Evolutionary conservation across 1,140 invertebrate genomes (phyloP).

Genomic region (Eulimnadia texana): DNA sequence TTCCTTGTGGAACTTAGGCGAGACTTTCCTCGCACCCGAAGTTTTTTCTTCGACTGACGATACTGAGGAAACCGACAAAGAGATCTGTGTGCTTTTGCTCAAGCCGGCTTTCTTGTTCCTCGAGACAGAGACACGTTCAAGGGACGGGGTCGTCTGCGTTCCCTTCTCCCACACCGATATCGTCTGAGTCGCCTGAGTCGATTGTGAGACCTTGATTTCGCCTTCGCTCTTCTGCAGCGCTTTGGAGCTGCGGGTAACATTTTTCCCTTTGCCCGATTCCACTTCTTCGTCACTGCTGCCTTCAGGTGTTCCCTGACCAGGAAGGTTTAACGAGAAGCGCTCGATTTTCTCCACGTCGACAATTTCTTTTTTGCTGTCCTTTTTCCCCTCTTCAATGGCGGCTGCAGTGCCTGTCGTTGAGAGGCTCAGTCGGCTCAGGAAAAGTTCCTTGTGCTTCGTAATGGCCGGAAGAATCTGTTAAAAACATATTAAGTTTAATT

Average conservation of each 20-base stretch:
- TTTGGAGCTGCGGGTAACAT: neutral
- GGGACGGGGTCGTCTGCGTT: conserved; percentile 11
- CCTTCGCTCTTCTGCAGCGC: neutral
- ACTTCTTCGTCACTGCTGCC: conserved; percentile 16
- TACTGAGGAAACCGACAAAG: conserved; percentile 7
- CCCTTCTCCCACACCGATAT: conserved; percentile 4
- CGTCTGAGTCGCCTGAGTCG: conserved; percentile 10
- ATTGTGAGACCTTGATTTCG: neutral
- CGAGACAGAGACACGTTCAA: neutral
- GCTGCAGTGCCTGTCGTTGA: neutral
- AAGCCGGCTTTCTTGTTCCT: neutral
- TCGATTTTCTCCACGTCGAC: conserved; percentile 10
- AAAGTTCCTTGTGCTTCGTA: conserved; percentile 10
- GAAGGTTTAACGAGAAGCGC: conserved; percentile 14
- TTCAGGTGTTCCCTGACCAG: conserved; percentile 1
- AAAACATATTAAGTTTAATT: conserved; percentile 28
- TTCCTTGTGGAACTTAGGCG: conserved; percentile 5
- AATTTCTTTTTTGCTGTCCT: neutral
- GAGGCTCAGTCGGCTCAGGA: neutral
- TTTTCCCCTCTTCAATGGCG: neutral
- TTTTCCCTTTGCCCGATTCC: conserved; percentile 11
- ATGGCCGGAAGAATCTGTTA: conserved; percentile 26
- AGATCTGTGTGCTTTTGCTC: conserved; percentile 10
- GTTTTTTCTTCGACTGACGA: neutral
- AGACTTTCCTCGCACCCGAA: neutral